Conservation (phyloP, 2,888 invertebrate genomes). For the Lochmaea crataegi region DNA sequence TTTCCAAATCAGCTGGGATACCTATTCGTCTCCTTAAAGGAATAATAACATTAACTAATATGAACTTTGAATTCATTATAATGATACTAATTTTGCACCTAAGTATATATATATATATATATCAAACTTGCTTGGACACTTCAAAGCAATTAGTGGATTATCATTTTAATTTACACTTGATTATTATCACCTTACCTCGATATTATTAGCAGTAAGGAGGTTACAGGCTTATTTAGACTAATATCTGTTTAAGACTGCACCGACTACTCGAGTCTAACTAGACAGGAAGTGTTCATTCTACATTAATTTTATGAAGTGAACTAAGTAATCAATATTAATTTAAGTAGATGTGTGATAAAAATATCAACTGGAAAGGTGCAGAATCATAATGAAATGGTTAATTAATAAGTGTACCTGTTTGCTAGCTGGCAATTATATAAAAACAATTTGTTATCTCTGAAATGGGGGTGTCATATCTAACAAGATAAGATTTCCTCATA, state of each 20-base stretch:
- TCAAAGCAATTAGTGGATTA: background rate
- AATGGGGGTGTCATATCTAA: slow-evolving; percentile 39
- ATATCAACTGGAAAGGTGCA: background rate
- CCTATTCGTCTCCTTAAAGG: too few relatives aligned
- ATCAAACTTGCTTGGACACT: background rate
- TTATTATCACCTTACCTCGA: slow-evolving; percentile 14
- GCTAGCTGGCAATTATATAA: slow-evolving; percentile 16
- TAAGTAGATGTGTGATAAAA: slow-evolving; percentile 11
- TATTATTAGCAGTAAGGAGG: slow-evolving; percentile 10
- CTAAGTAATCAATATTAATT: slow-evolving; percentile 15
- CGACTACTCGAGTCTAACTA: slow-evolving; percentile 4
- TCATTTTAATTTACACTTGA: slow-evolving; percentile 6
- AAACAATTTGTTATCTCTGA: slow-evolving; percentile 23
- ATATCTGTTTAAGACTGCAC: slow-evolving; percentile 2
- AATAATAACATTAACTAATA: background rate
- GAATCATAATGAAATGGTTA: background rate
- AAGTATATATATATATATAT: too few relatives aligned
- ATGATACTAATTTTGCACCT: background rate
- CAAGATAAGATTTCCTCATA: slow-evolving; percentile 43
- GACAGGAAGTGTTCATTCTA: slow-evolving; percentile 17
- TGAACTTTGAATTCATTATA: background rate
- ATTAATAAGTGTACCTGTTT: slow-evolving; percentile 2
- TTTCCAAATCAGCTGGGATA: background rate
- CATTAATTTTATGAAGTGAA: slow-evolving; percentile 13
- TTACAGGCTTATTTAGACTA: slow-evolving; percentile 4